Conservation (phyloP, 2,888 invertebrate species). For the Brenthis hecate region DNA sequence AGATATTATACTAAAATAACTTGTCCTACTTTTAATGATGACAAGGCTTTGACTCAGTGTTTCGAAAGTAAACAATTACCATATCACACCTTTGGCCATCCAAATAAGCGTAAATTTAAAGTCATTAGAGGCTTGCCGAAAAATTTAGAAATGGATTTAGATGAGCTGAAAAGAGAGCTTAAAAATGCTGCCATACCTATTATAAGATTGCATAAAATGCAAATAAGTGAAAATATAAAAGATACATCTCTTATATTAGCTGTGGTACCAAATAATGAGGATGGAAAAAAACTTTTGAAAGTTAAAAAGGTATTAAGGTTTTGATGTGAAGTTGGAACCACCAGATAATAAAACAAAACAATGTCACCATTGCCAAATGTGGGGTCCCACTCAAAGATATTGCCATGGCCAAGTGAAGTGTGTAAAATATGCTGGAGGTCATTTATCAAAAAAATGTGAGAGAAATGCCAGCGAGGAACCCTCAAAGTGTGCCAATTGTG, state of each 20-base stretch:
- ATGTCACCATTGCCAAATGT: constrained; percentile 68
- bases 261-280: constrained; percentile 52
- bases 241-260: constrained; percentile 52
- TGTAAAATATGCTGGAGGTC: constrained; percentile 67
- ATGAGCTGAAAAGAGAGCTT: constrained; percentile 50
- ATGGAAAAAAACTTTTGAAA: constrained; percentile 51
- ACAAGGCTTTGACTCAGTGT: constrained; percentile 52
- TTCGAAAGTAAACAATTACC: constrained; percentile 55
- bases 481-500: constrained; percentile 65
- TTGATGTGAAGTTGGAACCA: constrained; percentile 57
- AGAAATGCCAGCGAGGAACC: constrained; percentile 45
- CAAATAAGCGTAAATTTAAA: constrained; percentile 57
- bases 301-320: constrained; percentile 50
- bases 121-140: constrained; percentile 59
- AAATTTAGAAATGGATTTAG: constrained; percentile 49
- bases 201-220: constrained; percentile 59
- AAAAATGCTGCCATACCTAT: constrained; percentile 54
- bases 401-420: constrained; percentile 60
- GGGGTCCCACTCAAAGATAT: constrained; percentile 67
- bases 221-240: constrained; percentile 44
- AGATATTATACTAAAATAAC: constrained; percentile 51
- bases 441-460: constrained; percentile 57
- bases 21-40: constrained; percentile 51
- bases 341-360: constrained; percentile 55
- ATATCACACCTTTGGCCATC: constrained; percentile 62